Percentiles rank a stretch among this genome's conserved stretches.
These are phyloP conservation scores for Oegoconia quadripuncta DNA, from an alignment of 2,888 invertebrate genomes.

Conservation along the genomic window DNA sequence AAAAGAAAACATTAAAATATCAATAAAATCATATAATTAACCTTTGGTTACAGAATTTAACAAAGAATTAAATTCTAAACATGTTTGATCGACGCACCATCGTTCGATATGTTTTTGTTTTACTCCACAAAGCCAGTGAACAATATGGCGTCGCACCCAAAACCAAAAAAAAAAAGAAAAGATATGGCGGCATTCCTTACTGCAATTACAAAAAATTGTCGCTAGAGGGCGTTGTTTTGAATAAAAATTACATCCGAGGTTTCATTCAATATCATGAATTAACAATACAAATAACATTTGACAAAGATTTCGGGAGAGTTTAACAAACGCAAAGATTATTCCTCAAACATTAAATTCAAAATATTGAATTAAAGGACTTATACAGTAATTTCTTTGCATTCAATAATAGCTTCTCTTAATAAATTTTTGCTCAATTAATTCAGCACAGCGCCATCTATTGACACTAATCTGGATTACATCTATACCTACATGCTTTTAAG, in stretches of 20 bases:
- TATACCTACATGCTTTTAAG: too few species aligned
- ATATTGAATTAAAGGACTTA: too few species aligned
- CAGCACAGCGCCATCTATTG: too few species aligned
- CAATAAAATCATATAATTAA: conserved; percentile 42
- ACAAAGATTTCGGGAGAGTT: too few species aligned
- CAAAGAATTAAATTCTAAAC: conserved; percentile 60
- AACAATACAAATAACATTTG: too few species aligned
- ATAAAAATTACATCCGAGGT: conserved; percentile 9
- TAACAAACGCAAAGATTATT: too few species aligned
- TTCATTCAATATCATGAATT: too few species aligned
- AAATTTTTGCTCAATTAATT: too few species aligned
- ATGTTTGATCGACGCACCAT: conserved; percentile 20
- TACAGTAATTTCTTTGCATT: too few species aligned
- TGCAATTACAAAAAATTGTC: conserved; percentile 10
- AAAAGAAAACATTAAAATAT: conserved; percentile 22
- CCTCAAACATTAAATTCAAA: too few species aligned
- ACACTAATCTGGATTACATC: too few species aligned
- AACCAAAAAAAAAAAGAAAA: conserved; percentile 18
- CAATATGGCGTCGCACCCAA: conserved; percentile 22
- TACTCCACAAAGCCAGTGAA: conserved; percentile 27
- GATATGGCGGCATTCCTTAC: conserved; percentile 12
- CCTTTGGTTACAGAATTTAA: conserved; percentile 70
- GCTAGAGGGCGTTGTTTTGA: conserved; percentile 4
- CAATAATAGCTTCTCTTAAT: too few species aligned
- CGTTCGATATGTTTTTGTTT: conserved; percentile 32